Base-by-base conservation (phyloP, 2,888 invertebrate genomes). In the Patella depressa region DNA sequence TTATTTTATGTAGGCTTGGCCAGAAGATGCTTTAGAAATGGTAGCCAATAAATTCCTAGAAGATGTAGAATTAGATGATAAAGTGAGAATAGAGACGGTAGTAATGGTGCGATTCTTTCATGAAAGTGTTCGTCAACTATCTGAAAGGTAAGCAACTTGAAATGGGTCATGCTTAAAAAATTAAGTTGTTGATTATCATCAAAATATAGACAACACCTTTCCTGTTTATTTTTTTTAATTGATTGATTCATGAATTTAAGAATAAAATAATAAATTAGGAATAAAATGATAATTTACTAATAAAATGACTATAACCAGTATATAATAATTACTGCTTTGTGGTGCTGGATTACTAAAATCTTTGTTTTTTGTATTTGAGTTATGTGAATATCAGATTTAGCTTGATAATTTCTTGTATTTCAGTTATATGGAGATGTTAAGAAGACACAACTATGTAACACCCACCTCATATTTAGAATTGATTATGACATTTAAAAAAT, bases 391-490 rank as follows among this genome's bases (percentile, higher is more conserved):
- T 45, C 7, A 45, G 45, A 45, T 45, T 29, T 45, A 45, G 9
- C 7, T 45, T 45, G 45, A 45, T 45, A 45, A 45, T 45, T 9
- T 45, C 45, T 45, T 45, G 45, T 45, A 45, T 80, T 82, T 5
- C 84, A 95, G 95, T 87, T 97, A 96, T 88, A 95, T 93, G 81
- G 89, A 89, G 15, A 85, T 87, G 74, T 84, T 92, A 73, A 83
- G 91, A n/a, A 86, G 92, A 71, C 89, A 91, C 81, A 91, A 92
- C 84, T 92, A 92, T 82, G 92, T 92, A 19, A 92, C 92, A 0
- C 92, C 92, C 7, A 92, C 92, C 7, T 92, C 91, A 0, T 92
- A 92, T 81, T 85, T 92, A 59, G 92, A 92, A 83, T 85, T 92
- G 72, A 92, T 92, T 77, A 86, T 91, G 80, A 92, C 92, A 71